These are phyloP conservation scores for Kradibia gibbosae DNA, from an alignment of 1,140 invertebrate genomes.

Conservation along the genomic window DNA sequence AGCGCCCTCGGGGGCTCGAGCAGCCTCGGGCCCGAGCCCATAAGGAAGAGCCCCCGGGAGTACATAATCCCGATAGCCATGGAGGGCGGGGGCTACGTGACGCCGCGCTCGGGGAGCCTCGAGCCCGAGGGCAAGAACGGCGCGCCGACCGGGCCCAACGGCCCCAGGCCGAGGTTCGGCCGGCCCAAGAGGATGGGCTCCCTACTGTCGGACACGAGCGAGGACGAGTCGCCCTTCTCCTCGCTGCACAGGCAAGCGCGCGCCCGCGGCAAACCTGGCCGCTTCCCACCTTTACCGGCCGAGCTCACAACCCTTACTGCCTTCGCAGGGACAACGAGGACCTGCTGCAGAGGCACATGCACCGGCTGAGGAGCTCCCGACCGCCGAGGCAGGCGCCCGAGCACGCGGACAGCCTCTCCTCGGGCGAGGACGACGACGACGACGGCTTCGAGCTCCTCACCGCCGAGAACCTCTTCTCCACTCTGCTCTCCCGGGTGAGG, in stretches of 20 bases:
- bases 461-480: constrained; percentile 91
- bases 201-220: constrained; percentile 76
- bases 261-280: too few relatives aligned
- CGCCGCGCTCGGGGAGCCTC: constrained; percentile 82
- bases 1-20: constrained; percentile 71
- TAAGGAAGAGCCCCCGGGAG: constrained; percentile 89
- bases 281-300: background rate
- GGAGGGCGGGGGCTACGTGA: constrained; percentile 89
- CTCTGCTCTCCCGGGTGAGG: constrained; percentile 86
- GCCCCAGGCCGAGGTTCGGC: constrained; percentile 66
- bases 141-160: constrained; percentile 66
- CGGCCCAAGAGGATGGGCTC: constrained; percentile 68
- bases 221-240: constrained; percentile 79
- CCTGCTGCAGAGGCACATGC: constrained; percentile 77
- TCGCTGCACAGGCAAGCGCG: constrained; percentile 69
- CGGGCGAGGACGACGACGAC: constrained; percentile 90
- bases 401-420: constrained; percentile 86
- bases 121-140: constrained; percentile 79
- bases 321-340: constrained; percentile 66
- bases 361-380: constrained; percentile 82
- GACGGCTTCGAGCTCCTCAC: constrained; percentile 92
- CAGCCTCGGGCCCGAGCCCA: constrained; percentile 80
- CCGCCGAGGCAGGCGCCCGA: constrained; percentile 80
- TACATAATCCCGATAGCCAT: constrained; percentile 93
- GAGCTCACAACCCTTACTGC: background rate